phyloP scores from a whole-genome alignment of 2,797 vertebrate species.

The Peromyscus nudipes region DNA sequence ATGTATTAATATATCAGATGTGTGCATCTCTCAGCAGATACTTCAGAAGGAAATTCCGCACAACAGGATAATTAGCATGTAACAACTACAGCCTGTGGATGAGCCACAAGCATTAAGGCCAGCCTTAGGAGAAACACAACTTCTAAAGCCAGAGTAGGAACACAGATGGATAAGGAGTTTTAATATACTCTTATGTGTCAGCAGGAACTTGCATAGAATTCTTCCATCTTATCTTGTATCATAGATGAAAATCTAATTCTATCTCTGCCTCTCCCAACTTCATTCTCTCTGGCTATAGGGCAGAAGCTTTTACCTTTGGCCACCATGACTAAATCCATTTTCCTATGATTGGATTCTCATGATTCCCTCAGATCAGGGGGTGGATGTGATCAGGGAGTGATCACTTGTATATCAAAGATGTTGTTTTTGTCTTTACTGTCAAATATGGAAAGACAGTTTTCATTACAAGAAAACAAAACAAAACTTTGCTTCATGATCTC shows the following conservation, averaged over 20 bases:
- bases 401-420: not conserved
- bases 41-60: conserved; percentile 21
- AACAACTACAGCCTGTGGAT: not conserved
- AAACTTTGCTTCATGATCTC: not conserved
- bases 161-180: not conserved
- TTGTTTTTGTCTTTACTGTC: conserved; percentile 12
- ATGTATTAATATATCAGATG: not conserved
- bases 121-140: not conserved
- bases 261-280: not conserved
- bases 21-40: not conserved
- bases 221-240: not conserved
- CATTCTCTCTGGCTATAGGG: accelerated
- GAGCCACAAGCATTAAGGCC: not conserved
- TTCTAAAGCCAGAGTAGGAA: not conserved
- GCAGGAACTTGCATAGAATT: not conserved
- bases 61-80: not conserved
- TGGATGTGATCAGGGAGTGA: not conserved
- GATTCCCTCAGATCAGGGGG: not conserved
- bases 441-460: not conserved
- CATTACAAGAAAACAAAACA: conserved; percentile 37
- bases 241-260: not conserved
- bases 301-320: not conserved
- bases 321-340: not conserved
- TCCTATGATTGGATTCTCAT: not conserved
- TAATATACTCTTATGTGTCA: conserved; percentile 28